Evolutionary conservation across 2,113 vertebrate genomes (phyloP).

Genomic region (Rattus norvegicus): DNA sequence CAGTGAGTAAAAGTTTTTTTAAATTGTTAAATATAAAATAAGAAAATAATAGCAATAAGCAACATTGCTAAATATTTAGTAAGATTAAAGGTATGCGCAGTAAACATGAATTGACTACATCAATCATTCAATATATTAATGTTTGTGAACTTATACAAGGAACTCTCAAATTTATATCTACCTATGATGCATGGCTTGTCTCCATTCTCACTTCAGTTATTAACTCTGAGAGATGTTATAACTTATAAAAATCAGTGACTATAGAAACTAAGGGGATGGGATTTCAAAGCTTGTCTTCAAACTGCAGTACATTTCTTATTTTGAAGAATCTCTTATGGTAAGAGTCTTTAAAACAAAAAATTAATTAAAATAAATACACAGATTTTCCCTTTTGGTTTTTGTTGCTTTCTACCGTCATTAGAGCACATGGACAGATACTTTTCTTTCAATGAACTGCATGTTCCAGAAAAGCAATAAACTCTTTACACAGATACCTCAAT

Average conservation of each 20-base stretch:
- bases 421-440: not conserved
- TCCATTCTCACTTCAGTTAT: not conserved
- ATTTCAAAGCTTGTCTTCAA: not conserved
- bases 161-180: not conserved
- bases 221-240: not conserved
- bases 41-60: not conserved
- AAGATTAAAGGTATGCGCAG: not conserved
- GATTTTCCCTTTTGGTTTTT: constrained; percentile 37
- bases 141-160: not conserved
- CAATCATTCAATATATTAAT: not conserved
- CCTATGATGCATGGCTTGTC: not conserved
- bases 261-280: not conserved
- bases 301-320: not conserved
- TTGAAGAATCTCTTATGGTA: not conserved
- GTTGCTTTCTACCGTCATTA: constrained; percentile 28
- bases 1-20: not conserved
- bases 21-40: not conserved
- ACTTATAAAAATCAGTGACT: not conserved
- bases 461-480: constrained; percentile 18
- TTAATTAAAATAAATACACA: constrained; percentile 12
- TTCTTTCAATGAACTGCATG: not conserved
- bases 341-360: not conserved
- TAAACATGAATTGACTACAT: not conserved
- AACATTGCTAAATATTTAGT: not conserved
- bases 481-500: not conserved